Base-by-base conservation (phyloP, 1,140 invertebrate genomes). In the Trissolcus basalis region DNA sequence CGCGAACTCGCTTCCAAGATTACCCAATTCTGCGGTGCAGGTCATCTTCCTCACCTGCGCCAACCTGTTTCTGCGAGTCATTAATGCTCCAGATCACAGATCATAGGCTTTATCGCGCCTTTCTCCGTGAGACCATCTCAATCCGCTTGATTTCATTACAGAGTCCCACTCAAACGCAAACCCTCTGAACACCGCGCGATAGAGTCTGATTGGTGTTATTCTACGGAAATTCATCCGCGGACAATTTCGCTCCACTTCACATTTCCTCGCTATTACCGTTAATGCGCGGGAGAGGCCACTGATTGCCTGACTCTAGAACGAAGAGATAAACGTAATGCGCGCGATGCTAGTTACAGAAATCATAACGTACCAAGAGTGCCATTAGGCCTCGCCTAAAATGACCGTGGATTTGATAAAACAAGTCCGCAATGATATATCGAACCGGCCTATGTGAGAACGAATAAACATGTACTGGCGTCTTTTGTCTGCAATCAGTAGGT, bases 301-400 rank as follows among this genome's bases (percentile, higher is more conserved):
- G 80, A 84, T 84, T 83, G 77, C 73, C 68, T 67, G 61, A 16
- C 54, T 51, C 56, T 63, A 51, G 63, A 68, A 65, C 77, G 78
- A 74, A 77, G 73, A 61, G 65, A 71, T 69, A 71, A 59, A 78
- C 79, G 79, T n/a, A n/a, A n/a, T n/a, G n/a, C n/a, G n/a, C n/a
- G n/a, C 77, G 75, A 74, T 74, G 65, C 78, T 85, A 78, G 80
- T 84, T 83, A 82, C 78, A 81, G 83, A 83, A 83, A 84, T 85
- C 81, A 81, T 81, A 81, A 83, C 76, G 79, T 83, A 68, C 80
- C 79, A 70, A 58, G 51, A 49, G 10, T 12, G 45, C 48, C 48
- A 72, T 72, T 72, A 72, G 11, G 44, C 55, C 49, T 61, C 44
- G 11, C 50, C 35, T 54, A 27, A 27, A 71, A 71, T n/a, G n/a